Base-by-base conservation (phyloP, 2,113 vertebrate genomes). In the Craseonycteris thonglongyai region DNA sequence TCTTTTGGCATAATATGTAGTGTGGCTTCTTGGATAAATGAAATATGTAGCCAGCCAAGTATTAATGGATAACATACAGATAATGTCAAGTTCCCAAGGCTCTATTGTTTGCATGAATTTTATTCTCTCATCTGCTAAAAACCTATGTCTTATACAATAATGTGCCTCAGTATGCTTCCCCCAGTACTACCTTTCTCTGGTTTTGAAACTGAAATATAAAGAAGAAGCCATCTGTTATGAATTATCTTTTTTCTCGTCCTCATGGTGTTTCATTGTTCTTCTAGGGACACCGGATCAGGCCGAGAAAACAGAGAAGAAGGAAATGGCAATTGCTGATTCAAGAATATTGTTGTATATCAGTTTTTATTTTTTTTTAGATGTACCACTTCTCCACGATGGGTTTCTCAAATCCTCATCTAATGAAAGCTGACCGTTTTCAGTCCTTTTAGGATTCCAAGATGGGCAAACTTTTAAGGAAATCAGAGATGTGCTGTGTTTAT, bases 321-420 rank as follows among this genome's bases (percentile, higher is more conserved):
- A 87, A 87, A 91, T 63, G 71, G 90, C 68, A 97, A 96, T 24
- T 94, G 97, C 97, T 97, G 97, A 97, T 47, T 97, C 87, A 95
- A 89, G 91, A 95, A 66, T 94, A 96, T 59, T 91, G 79, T 69
- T 96, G 87, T 96, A 84, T 95, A 96, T 98, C 72, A 51, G 54
- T 95, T 98, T 96, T 96, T 95, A 93, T 92, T 96, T 92, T 71
- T 93, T 93, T 93, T 93, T 79, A 92, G 90, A 71, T 47, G 33
- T 30, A 42, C 26, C 82, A 42, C 45, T 88, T 56, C 71, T 90
- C 63, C 63, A 61, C 42, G 65, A 35, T 35, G 68, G 13, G 14
- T n/a, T 94, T 88, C 91, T 80, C 88, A 69, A 80, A 82, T 24
- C 22, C 7, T 40, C 72, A 61, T 65, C 76, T 94, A 95, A 97